phyloP scores from a whole-genome alignment of 2,888 invertebrate genomes.

The Druceiella hillmani region DNA sequence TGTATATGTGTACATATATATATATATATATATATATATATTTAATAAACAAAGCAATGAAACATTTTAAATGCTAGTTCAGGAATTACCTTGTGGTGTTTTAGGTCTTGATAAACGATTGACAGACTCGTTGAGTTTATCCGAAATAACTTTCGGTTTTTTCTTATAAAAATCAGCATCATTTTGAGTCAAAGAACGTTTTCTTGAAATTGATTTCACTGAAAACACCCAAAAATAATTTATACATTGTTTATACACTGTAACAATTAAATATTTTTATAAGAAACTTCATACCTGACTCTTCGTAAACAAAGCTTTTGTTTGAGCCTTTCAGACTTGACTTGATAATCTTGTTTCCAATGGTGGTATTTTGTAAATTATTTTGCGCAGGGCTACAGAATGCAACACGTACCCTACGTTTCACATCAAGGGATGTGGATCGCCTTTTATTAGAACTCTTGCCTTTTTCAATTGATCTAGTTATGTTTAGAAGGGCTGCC shows the following conservation, averaged over 20 bases:
- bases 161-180: too few species aligned
- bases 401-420: slow-evolving; percentile 37
- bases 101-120: slow-evolving; percentile 37
- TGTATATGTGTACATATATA: too few species aligned
- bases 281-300: slow-evolving; percentile 32
- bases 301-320: slow-evolving; percentile 44
- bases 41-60: too few species aligned
- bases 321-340: slow-evolving; percentile 47
- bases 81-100: slow-evolving; percentile 24
- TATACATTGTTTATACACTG: not conserved
- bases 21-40: too few species aligned
- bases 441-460: slow-evolving; percentile 7
- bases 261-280: not conserved
- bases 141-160: too few species aligned
- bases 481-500: slow-evolving; percentile 32
- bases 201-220: too few species aligned
- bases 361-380: slow-evolving; percentile 29
- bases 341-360: slow-evolving; percentile 39
- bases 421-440: slow-evolving; percentile 28
- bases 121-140: too few species aligned
- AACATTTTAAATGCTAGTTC: not conserved
- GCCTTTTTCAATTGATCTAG: slow-evolving; percentile 39
- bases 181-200: too few species aligned
- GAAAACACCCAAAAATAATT: too few species aligned
- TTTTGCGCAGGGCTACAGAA: slow-evolving; percentile 43